A percentile compares a stretch with the other conserved stretches of the same genome.
Conservation (phyloP, 64 coral and sea anemone species). For the Montipora foliosa region DNA sequence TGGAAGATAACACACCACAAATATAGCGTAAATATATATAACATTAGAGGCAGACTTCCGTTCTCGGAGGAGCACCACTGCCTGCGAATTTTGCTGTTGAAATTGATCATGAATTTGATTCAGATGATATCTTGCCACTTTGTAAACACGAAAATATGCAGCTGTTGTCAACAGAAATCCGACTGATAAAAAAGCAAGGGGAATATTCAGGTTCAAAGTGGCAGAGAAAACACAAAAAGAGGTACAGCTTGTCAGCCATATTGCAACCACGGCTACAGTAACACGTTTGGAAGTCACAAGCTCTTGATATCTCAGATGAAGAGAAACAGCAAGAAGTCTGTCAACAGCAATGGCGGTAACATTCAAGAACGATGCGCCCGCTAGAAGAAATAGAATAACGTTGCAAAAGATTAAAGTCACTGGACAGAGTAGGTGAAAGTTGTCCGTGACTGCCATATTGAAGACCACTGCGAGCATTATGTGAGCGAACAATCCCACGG, state of each 20-base stretch:
- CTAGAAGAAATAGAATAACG: background rate
- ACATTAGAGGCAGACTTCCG: too few species aligned
- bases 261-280: background rate
- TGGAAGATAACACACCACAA: too few species aligned
- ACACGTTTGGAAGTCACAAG: background rate
- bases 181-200: too few species aligned
- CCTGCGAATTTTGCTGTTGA: too few species aligned
- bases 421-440: background rate
- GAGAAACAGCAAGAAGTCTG: slow-evolving; percentile 37
- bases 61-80: too few species aligned
- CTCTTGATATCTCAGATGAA: slow-evolving; percentile 39
- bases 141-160: too few species aligned
- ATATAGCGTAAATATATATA: too few species aligned
- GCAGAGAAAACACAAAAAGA: background rate
- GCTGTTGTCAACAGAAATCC: too few species aligned
- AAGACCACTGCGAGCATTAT: background rate
- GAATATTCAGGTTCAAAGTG: background rate
- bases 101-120: too few species aligned
- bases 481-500: slow-evolving; percentile 23
- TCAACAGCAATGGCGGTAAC: slow-evolving; percentile 31
- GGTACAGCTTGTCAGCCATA: slow-evolving; percentile 10
- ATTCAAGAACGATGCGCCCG: background rate
- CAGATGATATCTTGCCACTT: too few species aligned
- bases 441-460: background rate
- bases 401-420: background rate